These are phyloP conservation scores for Astreopora myriophthalma DNA, from an alignment of 64 coral and sea anemone species.

Conservation along the genomic window DNA sequence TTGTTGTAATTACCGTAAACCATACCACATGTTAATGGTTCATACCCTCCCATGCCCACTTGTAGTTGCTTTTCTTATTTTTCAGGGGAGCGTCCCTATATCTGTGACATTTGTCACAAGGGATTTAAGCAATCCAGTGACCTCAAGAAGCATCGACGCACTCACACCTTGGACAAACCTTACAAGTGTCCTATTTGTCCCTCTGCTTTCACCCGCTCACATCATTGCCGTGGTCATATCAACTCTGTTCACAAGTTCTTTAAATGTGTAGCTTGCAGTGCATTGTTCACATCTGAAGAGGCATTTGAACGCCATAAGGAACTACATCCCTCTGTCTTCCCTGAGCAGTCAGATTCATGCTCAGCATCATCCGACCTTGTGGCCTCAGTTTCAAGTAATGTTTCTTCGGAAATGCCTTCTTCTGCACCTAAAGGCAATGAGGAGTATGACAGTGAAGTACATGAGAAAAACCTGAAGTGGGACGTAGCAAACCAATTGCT, in stretches of 20 bases:
- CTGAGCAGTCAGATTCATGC: not conserved
- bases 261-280: slow-evolving; percentile 80
- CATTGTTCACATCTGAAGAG: slow-evolving; percentile 89
- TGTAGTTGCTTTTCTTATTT: not conserved
- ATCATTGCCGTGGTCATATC: slow-evolving; percentile 88
- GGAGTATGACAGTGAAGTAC: not conserved
- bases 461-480: slow-evolving; percentile 21
- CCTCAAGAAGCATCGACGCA: slow-evolving; percentile 92
- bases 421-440: not conserved
- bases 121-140: slow-evolving; percentile 99
- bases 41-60: not conserved
- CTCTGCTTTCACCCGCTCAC: slow-evolving; percentile 90
- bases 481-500: slow-evolving; percentile 39
- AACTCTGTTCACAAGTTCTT: slow-evolving; percentile 94
- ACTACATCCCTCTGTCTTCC: slow-evolving; percentile 63
- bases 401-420: not conserved
- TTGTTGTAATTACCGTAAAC: too few species aligned
- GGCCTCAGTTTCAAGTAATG: not conserved
- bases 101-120: slow-evolving; percentile 89
- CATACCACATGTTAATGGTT: not conserved
- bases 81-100: slow-evolving; percentile 92
- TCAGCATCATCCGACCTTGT: not conserved
- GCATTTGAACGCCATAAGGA: slow-evolving; percentile 83
- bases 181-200: slow-evolving; percentile 93
- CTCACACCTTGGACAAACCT: slow-evolving; percentile 79